phyloP scores from a whole-genome alignment of 2,888 invertebrate genomes.

The Bombyx huttoni region DNA sequence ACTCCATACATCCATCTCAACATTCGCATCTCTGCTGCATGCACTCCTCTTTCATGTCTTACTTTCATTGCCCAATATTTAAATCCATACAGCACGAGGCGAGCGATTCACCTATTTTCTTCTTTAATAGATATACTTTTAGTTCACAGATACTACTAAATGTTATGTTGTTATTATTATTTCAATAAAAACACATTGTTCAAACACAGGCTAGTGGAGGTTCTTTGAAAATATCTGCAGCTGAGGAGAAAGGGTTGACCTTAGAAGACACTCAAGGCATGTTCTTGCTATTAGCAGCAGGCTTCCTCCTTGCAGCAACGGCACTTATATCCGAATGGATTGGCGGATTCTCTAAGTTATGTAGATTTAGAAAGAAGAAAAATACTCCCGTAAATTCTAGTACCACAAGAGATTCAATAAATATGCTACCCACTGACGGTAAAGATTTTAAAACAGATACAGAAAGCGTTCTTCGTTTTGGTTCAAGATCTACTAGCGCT shows the following conservation, averaged over 20 bases:
- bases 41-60: no score
- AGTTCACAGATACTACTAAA: no score
- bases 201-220: slow-evolving; percentile 47
- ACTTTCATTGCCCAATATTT: no score
- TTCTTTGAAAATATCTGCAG: slow-evolving; percentile 45
- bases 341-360: slow-evolving; percentile 77
- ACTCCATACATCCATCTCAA: no score
- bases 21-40: no score
- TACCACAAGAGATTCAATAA: slow-evolving; percentile 28
- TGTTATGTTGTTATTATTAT: no score
- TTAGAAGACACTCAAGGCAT: slow-evolving; percentile 87
- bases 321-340: slow-evolving; percentile 79
- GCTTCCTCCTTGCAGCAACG: slow-evolving; percentile 76
- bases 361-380: slow-evolving; percentile 36
- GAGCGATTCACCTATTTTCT: slow-evolving; percentile 10
- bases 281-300: slow-evolving; percentile 81
- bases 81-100: no score
- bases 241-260: slow-evolving; percentile 81
- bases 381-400: slow-evolving; percentile 14
- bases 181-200: background rate
- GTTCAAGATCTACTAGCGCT: slow-evolving; percentile 26
- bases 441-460: slow-evolving; percentile 17
- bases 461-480: slow-evolving; percentile 23
- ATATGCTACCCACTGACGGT: slow-evolving; percentile 17
- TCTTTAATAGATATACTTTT: no score